Conservation (phyloP, 1,140 invertebrate species). For the Globodera rostochiensis region DNA sequence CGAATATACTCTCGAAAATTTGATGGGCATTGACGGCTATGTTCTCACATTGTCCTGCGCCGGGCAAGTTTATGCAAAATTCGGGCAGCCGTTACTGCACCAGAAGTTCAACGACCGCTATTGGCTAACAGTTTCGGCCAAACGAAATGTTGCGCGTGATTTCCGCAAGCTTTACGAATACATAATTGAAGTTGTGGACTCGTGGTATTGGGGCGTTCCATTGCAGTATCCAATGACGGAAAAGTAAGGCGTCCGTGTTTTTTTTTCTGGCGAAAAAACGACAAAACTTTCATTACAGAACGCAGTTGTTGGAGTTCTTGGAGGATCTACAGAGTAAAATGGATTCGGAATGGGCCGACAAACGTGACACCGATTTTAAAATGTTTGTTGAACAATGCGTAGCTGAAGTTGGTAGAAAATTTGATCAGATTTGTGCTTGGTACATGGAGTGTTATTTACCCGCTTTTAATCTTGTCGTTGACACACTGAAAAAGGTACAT, state of each 20-base stretch:
- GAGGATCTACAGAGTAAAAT: slow-evolving; percentile 17
- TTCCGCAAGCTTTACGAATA: slow-evolving; percentile 38
- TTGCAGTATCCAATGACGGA: slow-evolving; percentile 29
- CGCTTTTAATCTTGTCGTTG: slow-evolving; percentile 7
- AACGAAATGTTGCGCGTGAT: background rate
- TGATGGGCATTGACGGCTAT: slow-evolving; percentile 22
- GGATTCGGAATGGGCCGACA: background rate
- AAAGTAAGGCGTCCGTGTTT: slow-evolving; percentile 24
- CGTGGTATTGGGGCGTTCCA: slow-evolving; percentile 13
- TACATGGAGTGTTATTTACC: slow-evolving; percentile 27
- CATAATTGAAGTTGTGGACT: slow-evolving; percentile 35
- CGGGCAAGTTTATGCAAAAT: slow-evolving; percentile 36
- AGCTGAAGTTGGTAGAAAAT: slow-evolving; percentile 1
- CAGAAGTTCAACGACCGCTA: slow-evolving; percentile 14
- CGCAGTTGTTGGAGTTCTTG: slow-evolving; percentile 15
- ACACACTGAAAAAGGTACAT: slow-evolving; percentile 15
- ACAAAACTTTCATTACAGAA: slow-evolving; percentile 9
- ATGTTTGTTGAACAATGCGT: slow-evolving; percentile 15
- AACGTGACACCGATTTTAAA: slow-evolving; percentile 6
- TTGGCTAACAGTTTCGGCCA: background rate
- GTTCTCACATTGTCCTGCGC: slow-evolving; percentile 21
- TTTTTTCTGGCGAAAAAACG: background rate
- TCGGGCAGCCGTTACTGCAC: slow-evolving; percentile 17
- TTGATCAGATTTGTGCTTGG: slow-evolving; percentile 23
- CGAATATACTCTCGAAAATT: slow-evolving; percentile 5